Evolutionary conservation across 1,140 invertebrate species (phyloP), one percentile per base, ranked within the genome.

Genomic region (Lepidotrigona ventralis): DNA sequence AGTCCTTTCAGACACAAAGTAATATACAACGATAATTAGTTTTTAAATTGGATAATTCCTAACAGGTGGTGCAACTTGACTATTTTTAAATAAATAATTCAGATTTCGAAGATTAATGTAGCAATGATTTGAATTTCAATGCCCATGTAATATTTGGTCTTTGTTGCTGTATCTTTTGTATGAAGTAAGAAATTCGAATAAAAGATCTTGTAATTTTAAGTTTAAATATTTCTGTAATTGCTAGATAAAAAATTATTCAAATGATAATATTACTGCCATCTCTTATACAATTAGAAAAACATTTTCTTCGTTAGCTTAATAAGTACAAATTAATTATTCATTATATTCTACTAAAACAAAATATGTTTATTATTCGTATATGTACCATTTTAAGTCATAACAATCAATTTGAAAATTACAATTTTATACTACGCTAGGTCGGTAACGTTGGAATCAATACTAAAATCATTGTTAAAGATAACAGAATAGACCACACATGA

Each of bases 241-340:
- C 17, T 1, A 6, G 6, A 1, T 71, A 26, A 51, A 71, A 29
- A 71, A 19, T 53, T n/a, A 71, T 21, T 71, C 39, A 19, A 71
- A 71, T 26, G 46, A 71, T 51, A 71, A 51, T 19, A 26, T 53
- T 71, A n/a, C n/a, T 71, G 70, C 46, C 70, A 71, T 26, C 70
- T 71, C 6, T 51, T 71, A 23, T 1, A 2, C 23, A n/a, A 71
- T 11, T 71, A 1, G 1, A 9, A 1, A 71, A 12, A 6, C 14
- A 26, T 26, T 26, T 71, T 26, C 15, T 19, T 15, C 19, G 12
- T 11, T 26, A 53, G 70, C 8, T 71, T 51, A 9, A 15, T n/a
- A 71, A n/a, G 17, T 53, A 71, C 9, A 46, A 51, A n/a, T n/a
- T 53, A 51, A 8, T 17, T 26, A 51, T 15, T 12, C 53, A 17